These are phyloP conservation scores for Isurus oxyrinchus DNA, from an alignment of 2,113 vertebrate genomes.

Conservation along the genomic window DNA sequence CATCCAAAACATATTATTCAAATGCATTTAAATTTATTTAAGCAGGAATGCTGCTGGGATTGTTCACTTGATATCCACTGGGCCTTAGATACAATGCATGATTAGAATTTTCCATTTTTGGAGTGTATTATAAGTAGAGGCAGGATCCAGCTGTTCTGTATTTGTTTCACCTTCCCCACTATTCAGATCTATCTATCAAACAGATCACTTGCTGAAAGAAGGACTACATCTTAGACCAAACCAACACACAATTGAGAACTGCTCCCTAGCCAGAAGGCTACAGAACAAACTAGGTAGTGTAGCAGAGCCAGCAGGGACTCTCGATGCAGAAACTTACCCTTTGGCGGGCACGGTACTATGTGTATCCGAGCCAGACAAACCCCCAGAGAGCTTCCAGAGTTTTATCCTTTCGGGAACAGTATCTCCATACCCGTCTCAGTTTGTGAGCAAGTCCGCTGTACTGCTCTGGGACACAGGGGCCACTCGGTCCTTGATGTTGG, in stretches of 20 bases:
- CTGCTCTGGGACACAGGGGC: no score
- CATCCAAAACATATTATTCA: constrained; percentile 12
- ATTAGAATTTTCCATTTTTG: neutral
- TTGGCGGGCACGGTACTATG: no score
- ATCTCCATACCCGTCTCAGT: no score
- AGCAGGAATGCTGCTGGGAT: neutral
- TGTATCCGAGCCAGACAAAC: no score
- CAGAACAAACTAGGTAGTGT: neutral
- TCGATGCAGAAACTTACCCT: no score
- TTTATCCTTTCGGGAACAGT: no score
- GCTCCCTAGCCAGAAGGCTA: neutral
- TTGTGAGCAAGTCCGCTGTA: no score
- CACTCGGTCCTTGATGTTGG: no score
- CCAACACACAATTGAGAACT: neutral
- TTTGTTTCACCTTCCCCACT: neutral
- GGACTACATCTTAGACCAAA: neutral
- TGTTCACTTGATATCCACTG: neutral
- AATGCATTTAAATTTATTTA: constrained; percentile 14
- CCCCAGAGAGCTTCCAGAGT: no score
- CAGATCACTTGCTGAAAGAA: neutral
- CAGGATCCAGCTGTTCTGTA: neutral
- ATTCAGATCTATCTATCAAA: neutral
- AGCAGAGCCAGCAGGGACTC: no score
- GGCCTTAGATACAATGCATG: neutral
- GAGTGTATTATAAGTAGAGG: neutral